Conservation (phyloP, 2,888 invertebrate species). For the Mayetiola destructor region DNA sequence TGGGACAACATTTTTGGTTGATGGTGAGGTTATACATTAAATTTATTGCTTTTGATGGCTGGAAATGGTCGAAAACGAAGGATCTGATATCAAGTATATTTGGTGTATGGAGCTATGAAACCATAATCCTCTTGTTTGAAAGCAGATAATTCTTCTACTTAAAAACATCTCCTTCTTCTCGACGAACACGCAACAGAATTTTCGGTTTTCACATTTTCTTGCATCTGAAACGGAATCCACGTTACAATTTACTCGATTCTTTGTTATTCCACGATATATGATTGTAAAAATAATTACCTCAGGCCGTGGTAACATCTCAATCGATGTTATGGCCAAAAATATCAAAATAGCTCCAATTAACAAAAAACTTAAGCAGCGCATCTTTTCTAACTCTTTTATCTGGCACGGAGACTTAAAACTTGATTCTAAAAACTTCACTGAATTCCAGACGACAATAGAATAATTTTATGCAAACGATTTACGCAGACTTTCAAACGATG, state of each 20-base stretch:
- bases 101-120: too few relatives aligned
- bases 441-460: too few relatives aligned
- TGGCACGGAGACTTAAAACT: background rate
- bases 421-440: too few relatives aligned
- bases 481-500: too few relatives aligned
- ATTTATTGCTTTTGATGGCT: too few relatives aligned
- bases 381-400: background rate
- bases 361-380: background rate
- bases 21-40: too few relatives aligned
- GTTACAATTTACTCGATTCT: background rate
- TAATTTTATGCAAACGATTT: too few relatives aligned
- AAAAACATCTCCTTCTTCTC: conserved; percentile 3
- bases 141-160: too few relatives aligned
- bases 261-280: background rate
- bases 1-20: too few relatives aligned
- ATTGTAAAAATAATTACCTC: background rate
- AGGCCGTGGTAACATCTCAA: conserved; percentile 1
- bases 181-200: background rate
- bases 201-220: background rate
- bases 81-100: too few relatives aligned
- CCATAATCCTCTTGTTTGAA: too few relatives aligned
- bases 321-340: background rate
- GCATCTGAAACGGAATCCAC: background rate
- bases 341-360: background rate
- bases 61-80: too few relatives aligned